A percentile compares a stretch with the other conserved stretches of the same genome.
Evolutionary conservation across 35 echinoderm and acorn worm species (phyloP).

Genomic region (Ophioderma brevispina): DNA sequence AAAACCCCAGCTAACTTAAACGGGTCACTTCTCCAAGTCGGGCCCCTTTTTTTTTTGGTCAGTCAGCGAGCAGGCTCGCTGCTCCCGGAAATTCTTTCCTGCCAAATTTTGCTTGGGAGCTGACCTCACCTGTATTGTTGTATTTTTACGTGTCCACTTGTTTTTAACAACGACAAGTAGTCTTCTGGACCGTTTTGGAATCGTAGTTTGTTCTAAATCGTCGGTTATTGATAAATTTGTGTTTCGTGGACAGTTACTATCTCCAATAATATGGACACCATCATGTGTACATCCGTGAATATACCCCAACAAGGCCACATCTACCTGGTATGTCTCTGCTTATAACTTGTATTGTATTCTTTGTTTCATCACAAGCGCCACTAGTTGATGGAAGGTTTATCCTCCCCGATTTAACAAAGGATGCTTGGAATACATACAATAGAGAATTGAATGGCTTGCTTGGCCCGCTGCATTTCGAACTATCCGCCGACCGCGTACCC

Average conservation of each 20-base stretch:
- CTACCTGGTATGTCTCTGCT: neutral
- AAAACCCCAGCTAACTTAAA: no score
- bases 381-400: neutral
- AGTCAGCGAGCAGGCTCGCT: neutral
- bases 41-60: neutral
- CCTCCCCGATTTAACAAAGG: neutral
- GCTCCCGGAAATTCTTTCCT: neutral
- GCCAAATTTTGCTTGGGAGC: neutral
- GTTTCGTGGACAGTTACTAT: neutral
- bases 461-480: neutral
- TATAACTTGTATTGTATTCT: neutral
- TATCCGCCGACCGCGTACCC: neutral
- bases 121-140: neutral
- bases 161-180: neutral
- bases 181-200: neutral
- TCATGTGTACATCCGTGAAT: neutral
- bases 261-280: neutral
- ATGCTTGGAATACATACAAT: neutral
- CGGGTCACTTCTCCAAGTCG: no score
- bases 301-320: neutral
- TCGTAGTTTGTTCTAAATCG: neutral
- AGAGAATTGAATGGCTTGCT: neutral
- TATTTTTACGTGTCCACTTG: neutral
- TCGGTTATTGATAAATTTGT: neutral
- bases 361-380: neutral